Conservation (phyloP, 2,888 invertebrate genomes). For the Cotesia congregata region DNA sequence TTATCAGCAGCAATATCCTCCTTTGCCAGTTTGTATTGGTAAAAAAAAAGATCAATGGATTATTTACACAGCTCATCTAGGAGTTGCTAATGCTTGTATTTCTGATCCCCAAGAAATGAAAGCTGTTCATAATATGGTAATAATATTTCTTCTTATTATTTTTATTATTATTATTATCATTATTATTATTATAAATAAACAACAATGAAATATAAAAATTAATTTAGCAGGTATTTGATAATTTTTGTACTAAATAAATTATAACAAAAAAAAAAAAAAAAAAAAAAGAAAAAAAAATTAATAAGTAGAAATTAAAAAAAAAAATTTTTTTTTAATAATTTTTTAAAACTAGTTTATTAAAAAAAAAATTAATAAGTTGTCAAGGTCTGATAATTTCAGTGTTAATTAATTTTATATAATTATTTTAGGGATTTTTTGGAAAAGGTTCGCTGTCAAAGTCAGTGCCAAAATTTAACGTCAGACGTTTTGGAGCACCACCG, state of each 20-base stretch:
- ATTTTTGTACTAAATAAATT: too few species aligned
- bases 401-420: constrained; percentile 21
- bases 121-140: constrained; percentile 75
- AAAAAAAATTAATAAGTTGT: too few species aligned
- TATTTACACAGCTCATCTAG: constrained; percentile 77
- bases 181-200: neutral
- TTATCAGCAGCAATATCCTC: constrained; percentile 63
- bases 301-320: too few species aligned
- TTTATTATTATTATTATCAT: neutral
- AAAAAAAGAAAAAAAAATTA: too few species aligned
- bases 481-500: constrained; percentile 68
- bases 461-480: constrained; percentile 70
- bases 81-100: constrained; percentile 79
- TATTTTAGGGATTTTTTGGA: constrained; percentile 78
- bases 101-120: constrained; percentile 74
- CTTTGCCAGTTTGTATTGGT: constrained; percentile 70
- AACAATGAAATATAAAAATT: too few species aligned
- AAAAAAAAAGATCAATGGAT: constrained; percentile 70
- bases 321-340: too few species aligned
- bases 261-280: too few species aligned
- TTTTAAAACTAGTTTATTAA: too few species aligned
- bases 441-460: constrained; percentile 79
- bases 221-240: too few species aligned
- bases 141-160: constrained; percentile 20
- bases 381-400: too few species aligned